These are phyloP conservation scores for Stegodyphus mimosarum DNA, from an alignment of 1,140 invertebrate genomes.

Conservation along the genomic window DNA sequence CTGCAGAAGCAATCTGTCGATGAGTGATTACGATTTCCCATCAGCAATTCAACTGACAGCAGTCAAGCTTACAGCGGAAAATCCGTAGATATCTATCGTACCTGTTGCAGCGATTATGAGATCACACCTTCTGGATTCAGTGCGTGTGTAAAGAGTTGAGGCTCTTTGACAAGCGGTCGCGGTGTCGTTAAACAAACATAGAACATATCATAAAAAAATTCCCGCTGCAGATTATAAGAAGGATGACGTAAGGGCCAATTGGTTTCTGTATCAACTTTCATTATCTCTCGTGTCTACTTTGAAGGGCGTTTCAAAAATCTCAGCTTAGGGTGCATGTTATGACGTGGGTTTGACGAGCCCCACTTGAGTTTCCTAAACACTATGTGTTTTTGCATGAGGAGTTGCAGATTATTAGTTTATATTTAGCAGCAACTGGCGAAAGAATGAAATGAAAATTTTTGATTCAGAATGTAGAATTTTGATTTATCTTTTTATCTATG, in stretches of 20 bases:
- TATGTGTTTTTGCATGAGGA: too few species aligned
- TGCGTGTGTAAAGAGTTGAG: not conserved
- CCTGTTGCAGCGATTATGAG: not conserved
- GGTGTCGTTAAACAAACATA: not conserved
- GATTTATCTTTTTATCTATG: too few species aligned
- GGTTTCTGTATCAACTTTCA: not conserved
- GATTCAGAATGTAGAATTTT: too few species aligned
- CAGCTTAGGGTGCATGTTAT: not conserved
- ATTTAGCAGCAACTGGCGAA: too few species aligned
- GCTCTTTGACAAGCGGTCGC: not conserved
- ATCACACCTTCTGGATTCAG: not conserved
- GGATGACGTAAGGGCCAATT: not conserved
- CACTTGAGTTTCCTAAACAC: not conserved
- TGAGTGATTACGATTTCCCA: not conserved
- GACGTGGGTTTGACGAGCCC: not conserved
- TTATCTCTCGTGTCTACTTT: not conserved
- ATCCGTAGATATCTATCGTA: too few species aligned
- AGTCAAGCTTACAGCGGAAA: not conserved
- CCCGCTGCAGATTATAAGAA: not conserved
- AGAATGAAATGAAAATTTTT: too few species aligned
- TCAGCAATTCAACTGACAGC: not conserved
- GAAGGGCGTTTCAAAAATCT: not conserved
- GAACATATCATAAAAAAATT: not conserved
- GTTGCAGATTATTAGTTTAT: too few species aligned
- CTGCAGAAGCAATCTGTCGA: not conserved